Evolutionary conservation across 1,140 invertebrate species (phyloP).

Genomic region (Drosophila arawakana): DNA sequence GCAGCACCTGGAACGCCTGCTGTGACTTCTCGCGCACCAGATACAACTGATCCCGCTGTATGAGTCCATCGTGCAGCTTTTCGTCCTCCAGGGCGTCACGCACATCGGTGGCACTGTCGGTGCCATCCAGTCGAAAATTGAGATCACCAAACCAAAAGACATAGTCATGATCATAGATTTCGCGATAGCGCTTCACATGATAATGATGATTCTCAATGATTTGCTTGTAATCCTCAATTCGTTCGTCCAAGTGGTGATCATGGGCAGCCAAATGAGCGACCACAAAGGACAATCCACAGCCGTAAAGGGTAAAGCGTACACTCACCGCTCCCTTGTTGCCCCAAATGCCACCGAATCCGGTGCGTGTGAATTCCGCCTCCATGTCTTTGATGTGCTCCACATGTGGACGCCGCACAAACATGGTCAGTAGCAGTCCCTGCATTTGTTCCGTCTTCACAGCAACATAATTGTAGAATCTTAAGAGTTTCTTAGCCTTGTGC

Average conservation of each 20-base stretch:
- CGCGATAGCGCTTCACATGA: conserved; percentile 89
- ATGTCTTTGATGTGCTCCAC: conserved; percentile 92
- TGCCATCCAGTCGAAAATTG: conserved; percentile 93
- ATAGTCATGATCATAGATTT: conserved; percentile 97
- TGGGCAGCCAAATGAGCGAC: conserved; percentile 96
- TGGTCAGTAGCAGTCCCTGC: conserved; percentile 91
- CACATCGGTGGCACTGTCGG: conserved; percentile 89
- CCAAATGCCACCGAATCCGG: conserved; percentile 96
- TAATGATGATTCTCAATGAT: conserved; percentile 91
- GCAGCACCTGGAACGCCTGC: conserved; percentile 92
- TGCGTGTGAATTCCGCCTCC: conserved; percentile 93
- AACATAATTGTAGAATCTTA: conserved; percentile 90
- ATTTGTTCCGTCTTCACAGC: conserved; percentile 91
- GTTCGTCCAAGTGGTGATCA: conserved; percentile 91
- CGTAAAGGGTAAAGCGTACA: conserved; percentile 93
- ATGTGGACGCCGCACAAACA: conserved; percentile 92
- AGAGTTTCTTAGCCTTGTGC: conserved; percentile 88
- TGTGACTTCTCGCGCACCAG: conserved; percentile 88
- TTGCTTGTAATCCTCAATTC: conserved; percentile 94
- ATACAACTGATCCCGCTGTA: conserved; percentile 90
- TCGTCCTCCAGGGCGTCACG: conserved; percentile 87
- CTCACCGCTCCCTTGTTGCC: conserved; percentile 98
- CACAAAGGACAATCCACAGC: conserved; percentile 93
- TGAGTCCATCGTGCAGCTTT: conserved; percentile 87
- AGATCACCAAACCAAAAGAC: conserved; percentile 98